These are phyloP conservation scores for Chiloscyllium plagiosum DNA, from an alignment of 2,113 vertebrate genomes.

Conservation along the genomic window DNA sequence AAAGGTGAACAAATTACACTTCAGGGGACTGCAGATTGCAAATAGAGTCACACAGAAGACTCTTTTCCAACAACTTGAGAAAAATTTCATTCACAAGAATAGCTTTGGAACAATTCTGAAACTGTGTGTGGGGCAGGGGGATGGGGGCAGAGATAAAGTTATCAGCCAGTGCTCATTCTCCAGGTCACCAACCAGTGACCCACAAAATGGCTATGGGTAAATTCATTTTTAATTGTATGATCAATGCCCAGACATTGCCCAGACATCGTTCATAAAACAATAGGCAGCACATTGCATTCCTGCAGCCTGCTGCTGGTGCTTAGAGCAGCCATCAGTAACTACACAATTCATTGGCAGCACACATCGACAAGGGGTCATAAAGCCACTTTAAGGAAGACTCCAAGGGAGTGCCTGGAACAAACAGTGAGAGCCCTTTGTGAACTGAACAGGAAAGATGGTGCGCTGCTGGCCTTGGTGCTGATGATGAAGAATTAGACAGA, in stretches of 20 bases:
- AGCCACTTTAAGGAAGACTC: background rate
- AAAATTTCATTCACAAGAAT: background rate
- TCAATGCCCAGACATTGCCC: background rate
- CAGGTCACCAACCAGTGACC: background rate
- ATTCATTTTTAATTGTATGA: background rate
- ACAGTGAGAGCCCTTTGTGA: background rate
- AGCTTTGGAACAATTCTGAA: background rate
- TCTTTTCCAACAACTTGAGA: background rate
- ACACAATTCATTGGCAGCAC: background rate
- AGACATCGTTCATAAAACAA: background rate
- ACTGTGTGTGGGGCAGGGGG: background rate
- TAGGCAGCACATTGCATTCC: background rate
- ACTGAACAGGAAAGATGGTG: background rate
- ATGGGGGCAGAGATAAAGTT: background rate
- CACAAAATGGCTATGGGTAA: background rate
- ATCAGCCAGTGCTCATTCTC: background rate
- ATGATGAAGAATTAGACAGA: too few species aligned
- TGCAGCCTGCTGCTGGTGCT: background rate
- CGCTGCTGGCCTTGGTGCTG: background rate
- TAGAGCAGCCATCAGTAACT: background rate
- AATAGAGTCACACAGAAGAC: background rate
- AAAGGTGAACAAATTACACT: background rate
- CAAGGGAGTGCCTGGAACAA: background rate
- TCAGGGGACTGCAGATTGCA: background rate
- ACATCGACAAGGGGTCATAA: background rate